Evolutionary conservation across 2,797 vertebrate genomes (phyloP).

Genomic region (Pantherophis vulpinus): DNA sequence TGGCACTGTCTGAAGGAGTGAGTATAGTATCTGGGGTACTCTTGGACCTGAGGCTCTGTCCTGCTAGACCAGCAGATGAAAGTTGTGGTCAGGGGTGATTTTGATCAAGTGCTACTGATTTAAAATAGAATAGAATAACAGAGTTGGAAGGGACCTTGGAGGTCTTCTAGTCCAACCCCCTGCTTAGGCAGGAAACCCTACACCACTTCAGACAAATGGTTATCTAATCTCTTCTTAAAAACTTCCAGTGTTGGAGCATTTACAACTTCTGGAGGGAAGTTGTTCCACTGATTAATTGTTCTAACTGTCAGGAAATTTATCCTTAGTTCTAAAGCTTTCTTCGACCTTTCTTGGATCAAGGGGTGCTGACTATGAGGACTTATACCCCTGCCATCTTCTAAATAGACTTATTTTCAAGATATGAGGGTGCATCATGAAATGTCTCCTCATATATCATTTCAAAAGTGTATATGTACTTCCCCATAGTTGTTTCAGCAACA

Average conservation of each 20-base stretch:
- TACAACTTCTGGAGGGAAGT: no score
- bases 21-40: not conserved
- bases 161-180: no score
- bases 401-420: not conserved
- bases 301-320: no score
- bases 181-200: no score
- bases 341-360: not conserved
- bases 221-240: no score
- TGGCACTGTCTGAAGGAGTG: not conserved
- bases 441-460: not conserved
- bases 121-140: no score
- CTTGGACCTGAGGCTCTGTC: not conserved
- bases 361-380: not conserved
- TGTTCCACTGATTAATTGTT: no score
- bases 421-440: not conserved
- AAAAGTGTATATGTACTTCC: not conserved
- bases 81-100: not conserved
- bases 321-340: no score
- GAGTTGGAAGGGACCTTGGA: no score
- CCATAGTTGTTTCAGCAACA: not conserved
- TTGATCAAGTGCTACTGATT: not conserved
- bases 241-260: no score
- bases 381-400: not conserved
- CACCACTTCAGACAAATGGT: no score
- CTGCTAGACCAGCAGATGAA: not conserved